Conservation (phyloP, 35 echinoderm and acorn worm genomes). For the Ophioderma brevispina region DNA sequence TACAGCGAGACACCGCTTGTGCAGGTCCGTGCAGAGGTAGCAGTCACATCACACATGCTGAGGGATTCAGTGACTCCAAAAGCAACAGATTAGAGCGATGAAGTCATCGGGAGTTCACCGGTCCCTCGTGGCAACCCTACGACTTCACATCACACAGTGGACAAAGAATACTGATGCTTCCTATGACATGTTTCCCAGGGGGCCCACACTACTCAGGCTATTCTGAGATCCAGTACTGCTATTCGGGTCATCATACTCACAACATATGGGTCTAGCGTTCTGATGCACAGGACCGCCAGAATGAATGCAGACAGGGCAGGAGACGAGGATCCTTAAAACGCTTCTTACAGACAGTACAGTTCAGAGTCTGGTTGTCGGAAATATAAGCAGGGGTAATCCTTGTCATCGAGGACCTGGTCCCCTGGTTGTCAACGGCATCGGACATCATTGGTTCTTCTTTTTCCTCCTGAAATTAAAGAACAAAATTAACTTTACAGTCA, state of each 20-base stretch:
- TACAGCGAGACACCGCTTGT: slow-evolving; percentile 76
- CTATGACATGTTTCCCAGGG: neutral
- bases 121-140: slow-evolving; percentile 61
- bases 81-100: slow-evolving; percentile 65
- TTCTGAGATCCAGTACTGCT: slow-evolving; percentile 37
- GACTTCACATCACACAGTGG: slow-evolving; percentile 81
- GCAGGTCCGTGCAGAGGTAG: slow-evolving; percentile 91
- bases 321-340: slow-evolving; percentile 82
- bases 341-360: slow-evolving; percentile 75
- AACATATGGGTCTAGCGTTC: slow-evolving; percentile 67
- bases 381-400: neutral
- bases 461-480: neutral
- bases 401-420: neutral
- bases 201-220: neutral
- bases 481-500: neutral
- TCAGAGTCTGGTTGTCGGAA: neutral
- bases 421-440: neutral
- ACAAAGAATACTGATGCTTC: slow-evolving; percentile 52
- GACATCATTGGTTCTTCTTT: neutral
- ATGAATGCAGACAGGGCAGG: slow-evolving; percentile 93
- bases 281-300: slow-evolving; percentile 67
- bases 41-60: slow-evolving; percentile 69
- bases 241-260: slow-evolving; percentile 34
- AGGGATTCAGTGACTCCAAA: slow-evolving; percentile 70
- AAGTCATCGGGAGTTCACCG: slow-evolving; percentile 73